Base-by-base conservation (phyloP, 1,140 invertebrate genomes). In the Drusus annulatus region DNA sequence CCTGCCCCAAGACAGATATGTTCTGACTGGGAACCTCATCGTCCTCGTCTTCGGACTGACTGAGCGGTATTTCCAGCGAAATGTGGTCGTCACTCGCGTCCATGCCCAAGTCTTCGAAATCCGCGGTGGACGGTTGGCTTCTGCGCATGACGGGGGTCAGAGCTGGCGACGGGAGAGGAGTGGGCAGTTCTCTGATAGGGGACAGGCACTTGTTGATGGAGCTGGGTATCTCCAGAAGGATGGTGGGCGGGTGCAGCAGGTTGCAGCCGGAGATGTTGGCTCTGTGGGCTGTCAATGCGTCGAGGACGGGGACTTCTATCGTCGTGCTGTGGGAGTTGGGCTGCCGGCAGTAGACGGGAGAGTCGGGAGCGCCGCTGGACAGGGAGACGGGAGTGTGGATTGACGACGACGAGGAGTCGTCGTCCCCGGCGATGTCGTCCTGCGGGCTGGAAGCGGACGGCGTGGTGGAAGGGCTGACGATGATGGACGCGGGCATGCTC, bases 181-280 rank as follows among this genome's bases (percentile, higher is more conserved):
- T 94, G 0, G 94, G 93, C 69, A 94, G 86, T 86, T 95, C 93
- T 74, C 93, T 88, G 77, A 95, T 94, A 0, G 94, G 93, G 36
- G 93, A 94, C 69, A 95, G 89, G 86, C 93, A 94, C 85, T 93
- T 93, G 83, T 92, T 93, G 51, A 93, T 93, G 85, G 89, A 89
- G 83, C 90, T 91, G 7, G 94, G 93, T 76, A 94, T 93, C 90
- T 95, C 94, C 36, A 95, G 88, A 15, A 94, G 89, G 80, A 94
- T 94, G 28, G 92, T 92, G 15, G 93, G 93, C 25, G 93, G 93
- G 86, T 93, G 92, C 25, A 92, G 87, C 3, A 92, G 86, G 84
- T 92, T 93, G 81, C 89, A 89, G 68, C 90, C 89, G 25, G 87
- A 87, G 21, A 87, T 85, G 15, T 88, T 85, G 7, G 88, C 89